Conservation (phyloP, 2,113 vertebrate genomes). For the Dendropsophus ebraccatus region DNA sequence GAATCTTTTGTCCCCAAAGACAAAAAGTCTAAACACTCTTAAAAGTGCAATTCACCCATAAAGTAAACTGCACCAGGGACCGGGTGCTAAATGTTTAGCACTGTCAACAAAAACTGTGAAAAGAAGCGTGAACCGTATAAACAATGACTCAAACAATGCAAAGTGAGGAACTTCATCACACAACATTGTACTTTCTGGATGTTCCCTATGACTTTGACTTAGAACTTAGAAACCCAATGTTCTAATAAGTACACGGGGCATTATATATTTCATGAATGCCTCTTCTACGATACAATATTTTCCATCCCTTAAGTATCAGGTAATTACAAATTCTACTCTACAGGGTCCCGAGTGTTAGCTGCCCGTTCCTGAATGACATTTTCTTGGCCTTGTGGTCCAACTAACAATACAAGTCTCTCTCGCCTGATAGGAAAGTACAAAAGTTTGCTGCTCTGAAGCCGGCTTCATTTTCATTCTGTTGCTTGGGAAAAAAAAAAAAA, state of each 20-base stretch:
- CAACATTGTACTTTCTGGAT: no score
- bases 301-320: background rate
- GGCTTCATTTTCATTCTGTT: slow-evolving; percentile 67
- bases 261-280: slow-evolving; percentile 38
- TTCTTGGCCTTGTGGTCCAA: slow-evolving; percentile 45
- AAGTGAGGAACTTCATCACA: no score
- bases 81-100: no score
- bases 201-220: slow-evolving; percentile 29
- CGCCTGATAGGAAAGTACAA: slow-evolving; percentile 64
- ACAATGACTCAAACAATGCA: no score
- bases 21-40: no score
- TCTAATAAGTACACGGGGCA: background rate
- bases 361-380: slow-evolving; percentile 4
- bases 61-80: no score
- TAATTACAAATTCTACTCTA: slow-evolving; percentile 17
- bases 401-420: slow-evolving; percentile 64
- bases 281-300: slow-evolving; percentile 20
- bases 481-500: slow-evolving; percentile 63
- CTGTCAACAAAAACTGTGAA: no score
- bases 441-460: slow-evolving; percentile 65
- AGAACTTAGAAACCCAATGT: background rate
- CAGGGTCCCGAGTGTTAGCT: background rate
- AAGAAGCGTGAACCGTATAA: no score
- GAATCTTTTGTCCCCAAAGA: no score
- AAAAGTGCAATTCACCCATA: no score